phyloP scores from a whole-genome alignment of 2,113 vertebrate genomes.

The Bos indicus region DNA sequence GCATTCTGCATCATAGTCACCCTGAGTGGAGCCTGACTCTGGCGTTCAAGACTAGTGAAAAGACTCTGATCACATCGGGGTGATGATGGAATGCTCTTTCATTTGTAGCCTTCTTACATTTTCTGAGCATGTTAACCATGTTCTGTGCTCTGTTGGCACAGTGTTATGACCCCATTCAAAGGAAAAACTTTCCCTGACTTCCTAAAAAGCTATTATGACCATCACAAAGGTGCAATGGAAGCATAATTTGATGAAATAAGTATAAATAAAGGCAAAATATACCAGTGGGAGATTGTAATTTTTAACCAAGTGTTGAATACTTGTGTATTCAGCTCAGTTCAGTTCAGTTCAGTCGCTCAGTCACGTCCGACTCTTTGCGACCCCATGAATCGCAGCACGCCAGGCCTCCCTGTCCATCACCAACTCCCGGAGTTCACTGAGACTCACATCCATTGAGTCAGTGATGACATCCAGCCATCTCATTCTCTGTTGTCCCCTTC shows the following conservation, averaged over 20 bases:
- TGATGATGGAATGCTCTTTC: background rate
- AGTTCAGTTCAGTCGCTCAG: too few relatives aligned
- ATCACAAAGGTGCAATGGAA: background rate
- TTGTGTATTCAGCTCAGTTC: background rate
- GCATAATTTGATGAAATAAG: conserved; percentile 10
- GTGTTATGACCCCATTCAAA: background rate
- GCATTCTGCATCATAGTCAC: background rate
- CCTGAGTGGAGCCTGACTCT: background rate
- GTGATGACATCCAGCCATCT: too few relatives aligned
- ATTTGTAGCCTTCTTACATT: background rate
- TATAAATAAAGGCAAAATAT: background rate
- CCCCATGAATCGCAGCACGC: too few relatives aligned
- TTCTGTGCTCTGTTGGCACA: background rate
- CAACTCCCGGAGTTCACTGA: too few relatives aligned
- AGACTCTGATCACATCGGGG: background rate
- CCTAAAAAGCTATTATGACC: background rate
- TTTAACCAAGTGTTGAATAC: background rate
- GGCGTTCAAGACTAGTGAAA: background rate
- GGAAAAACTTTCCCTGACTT: background rate
- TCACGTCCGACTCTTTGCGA: too few relatives aligned
- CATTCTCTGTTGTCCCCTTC: too few relatives aligned
- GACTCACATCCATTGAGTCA: too few relatives aligned
- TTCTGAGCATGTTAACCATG: background rate
- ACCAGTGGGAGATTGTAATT: background rate
- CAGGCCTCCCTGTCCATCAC: too few relatives aligned